Base-by-base conservation (phyloP, 2,113 vertebrate genomes). In the Ceuthmochares aereus region DNA sequence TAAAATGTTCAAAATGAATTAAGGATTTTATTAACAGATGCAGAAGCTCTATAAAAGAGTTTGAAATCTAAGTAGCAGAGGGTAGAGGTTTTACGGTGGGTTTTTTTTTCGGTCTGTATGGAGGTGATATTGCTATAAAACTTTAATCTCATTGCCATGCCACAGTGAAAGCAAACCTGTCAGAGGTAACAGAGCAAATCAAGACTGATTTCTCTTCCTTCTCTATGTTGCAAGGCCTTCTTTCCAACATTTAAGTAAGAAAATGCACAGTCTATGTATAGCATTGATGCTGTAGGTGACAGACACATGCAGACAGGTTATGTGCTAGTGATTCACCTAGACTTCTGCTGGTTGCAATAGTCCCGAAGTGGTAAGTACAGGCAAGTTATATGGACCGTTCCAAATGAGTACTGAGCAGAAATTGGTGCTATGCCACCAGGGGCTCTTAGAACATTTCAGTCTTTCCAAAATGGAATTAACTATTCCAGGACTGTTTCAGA, bases 1-100 rank as follows among this genome's bases (percentile, higher is more conserved):
- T 96, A 90, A 97, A 97, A 96, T 89, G 83, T 88, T 95, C 92
- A 87, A 95, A 94, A 96, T 93, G 95, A 97, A 97, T 97, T 93
- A 73, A 90, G 83, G 90, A 92, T 84, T 97, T 96, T 94, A 96
- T 95, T 96, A 96, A 94, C 87, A 95, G 94, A 94, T 87, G 93
- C 77, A 86, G 89, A 84, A 63, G 84, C 54, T 90, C 79, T 59
- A 66, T 91, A 94, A 96, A 96, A 95, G 88, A 93, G 36, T 91
- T 80, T 91, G 93, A 96, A 95, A 95, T 90, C 85, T 51, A 84
- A 97, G 95, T 67, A 89, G 42, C 42, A 84, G 77, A 93, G 59
- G 64, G 45, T 51, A 81, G 68, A 94, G 58, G 12, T 76, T 96
- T 79, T 86, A 81, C 78, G 70, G 30, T 49, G 47, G 9, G 6